These are phyloP conservation scores for Macroteleia sp. DNA, from an alignment of 2,888 invertebrate species.

Conservation along the genomic window DNA sequence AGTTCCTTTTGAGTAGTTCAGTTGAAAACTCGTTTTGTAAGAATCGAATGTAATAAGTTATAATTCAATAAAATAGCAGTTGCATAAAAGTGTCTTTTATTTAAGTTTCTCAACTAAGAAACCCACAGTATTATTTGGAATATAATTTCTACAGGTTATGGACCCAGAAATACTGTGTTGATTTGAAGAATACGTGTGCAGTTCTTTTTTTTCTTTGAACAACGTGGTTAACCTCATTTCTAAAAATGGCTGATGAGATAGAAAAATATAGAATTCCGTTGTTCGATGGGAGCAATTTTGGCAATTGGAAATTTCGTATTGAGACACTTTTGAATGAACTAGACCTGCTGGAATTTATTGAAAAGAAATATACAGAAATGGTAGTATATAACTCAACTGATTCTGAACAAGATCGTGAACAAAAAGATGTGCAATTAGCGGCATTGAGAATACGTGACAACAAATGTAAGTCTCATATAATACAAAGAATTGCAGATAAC, in stretches of 20 bases:
- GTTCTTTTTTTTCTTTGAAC: not conserved
- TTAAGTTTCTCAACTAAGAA: not conserved
- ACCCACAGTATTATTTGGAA: not conserved
- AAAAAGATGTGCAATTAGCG: not conserved
- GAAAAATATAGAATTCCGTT: conserved; percentile 19
- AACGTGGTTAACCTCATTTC: conserved; percentile 4
- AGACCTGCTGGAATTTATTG: conserved; percentile 6
- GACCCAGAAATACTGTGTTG: conserved; percentile 3
- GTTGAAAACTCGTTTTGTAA: not conserved
- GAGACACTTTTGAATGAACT: conserved; percentile 8
- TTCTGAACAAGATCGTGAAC: not conserved
- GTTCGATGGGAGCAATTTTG: conserved; percentile 12
- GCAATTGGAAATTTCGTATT: conserved; percentile 14
- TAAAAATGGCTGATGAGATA: not conserved
- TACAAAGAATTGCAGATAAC: conserved; percentile 60
- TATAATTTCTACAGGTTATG: conserved; percentile 11
- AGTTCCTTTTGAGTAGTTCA: not conserved
- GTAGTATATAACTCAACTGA: conserved; percentile 5
- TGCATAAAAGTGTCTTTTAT: not conserved
- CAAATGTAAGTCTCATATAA: conserved; percentile 68
- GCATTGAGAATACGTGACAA: conserved; percentile 21
- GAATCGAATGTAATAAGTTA: not conserved
- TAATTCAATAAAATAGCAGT: not conserved
- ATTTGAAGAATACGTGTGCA: not conserved
- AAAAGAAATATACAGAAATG: conserved; percentile 30